Percentiles rank a stretch among this genome's conserved stretches.
These are phyloP conservation scores for Thereva unica DNA, from an alignment of 2,888 invertebrate genomes.

Conservation along the genomic window DNA sequence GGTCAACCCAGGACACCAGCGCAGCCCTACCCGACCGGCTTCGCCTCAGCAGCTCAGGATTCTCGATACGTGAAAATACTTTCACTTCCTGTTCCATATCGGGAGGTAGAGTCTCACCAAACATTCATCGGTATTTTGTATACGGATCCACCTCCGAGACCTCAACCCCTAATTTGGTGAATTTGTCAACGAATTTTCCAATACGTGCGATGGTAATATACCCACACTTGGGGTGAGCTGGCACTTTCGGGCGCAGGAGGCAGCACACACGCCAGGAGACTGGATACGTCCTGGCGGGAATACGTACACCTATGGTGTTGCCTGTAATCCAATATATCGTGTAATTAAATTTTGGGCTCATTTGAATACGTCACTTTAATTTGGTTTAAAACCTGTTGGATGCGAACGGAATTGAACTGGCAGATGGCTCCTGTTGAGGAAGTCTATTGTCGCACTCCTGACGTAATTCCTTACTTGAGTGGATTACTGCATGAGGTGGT, in stretches of 20 bases:
- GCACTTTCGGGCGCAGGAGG: not conserved
- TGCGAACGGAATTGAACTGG: constrained; percentile 31
- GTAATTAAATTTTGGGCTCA: constrained; percentile 58
- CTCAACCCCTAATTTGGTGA: constrained; percentile 12
- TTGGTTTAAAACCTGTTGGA: constrained; percentile 43
- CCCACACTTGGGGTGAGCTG: not conserved
- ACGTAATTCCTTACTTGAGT: constrained; percentile 2
- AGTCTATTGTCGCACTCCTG: constrained; percentile 5
- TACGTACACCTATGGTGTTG: constrained; percentile 29
- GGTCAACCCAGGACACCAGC: not conserved
- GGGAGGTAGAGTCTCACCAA: not conserved
- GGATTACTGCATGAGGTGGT: constrained; percentile 12
- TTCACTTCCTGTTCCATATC: constrained; percentile 3
- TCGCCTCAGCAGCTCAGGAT: not conserved
- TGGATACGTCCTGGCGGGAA: constrained; percentile 13
- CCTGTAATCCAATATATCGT: constrained; percentile 58
- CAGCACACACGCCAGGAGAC: constrained; percentile 8
- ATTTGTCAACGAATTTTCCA: constrained; percentile 31
- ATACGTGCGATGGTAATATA: not conserved
- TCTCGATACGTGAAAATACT: not conserved
- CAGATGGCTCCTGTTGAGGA: constrained; percentile 9
- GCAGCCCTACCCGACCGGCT: too few relatives aligned
- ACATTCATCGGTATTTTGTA: not conserved
- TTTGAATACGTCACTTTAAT: constrained; percentile 37
- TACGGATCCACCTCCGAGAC: not conserved